Base-by-base conservation (phyloP, 2,113 vertebrate genomes). In the Zingel zingel region DNA sequence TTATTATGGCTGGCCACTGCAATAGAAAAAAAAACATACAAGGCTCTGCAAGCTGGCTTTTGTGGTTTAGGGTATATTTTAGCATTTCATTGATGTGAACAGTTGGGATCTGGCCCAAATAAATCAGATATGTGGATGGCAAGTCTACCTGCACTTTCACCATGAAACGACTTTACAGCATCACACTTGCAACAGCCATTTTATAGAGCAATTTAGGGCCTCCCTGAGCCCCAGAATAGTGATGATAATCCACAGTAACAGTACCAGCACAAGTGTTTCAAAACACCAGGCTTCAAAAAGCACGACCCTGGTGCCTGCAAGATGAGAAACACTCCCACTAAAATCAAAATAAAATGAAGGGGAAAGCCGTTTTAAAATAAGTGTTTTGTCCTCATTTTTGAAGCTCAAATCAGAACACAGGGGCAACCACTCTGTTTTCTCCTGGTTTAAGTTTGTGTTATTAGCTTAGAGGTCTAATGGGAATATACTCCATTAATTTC, bases 401-500 rank as follows among this genome's bases (percentile, higher is more conserved):
- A 43, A 65, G 56, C 50, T 74, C 61, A 81, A 70, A 76, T 88
- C 77, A 82, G 78, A 82, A 63, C 30, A 33, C 63, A 74, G 23
- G 54, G 64, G 76, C 33, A 77, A 81, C 78, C 69, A 53, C 15
- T 67, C 53, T 63, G 48, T 68, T 78, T 86, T 86, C 67, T 53
- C 23, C 71, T 74, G 53, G 48, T 79, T 85, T 81, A 15, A 85
- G 89, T 83, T 76, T 50, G 25, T 72, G 47, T 79, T 91, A 81
- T 87, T 92, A 88, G 88, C 84, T 86, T 62, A 81, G 80, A 79
- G 36, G 70, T 70, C 87, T 83, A 73, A 72, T 85, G 88, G 91
- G 90, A 93, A 88, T 76, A 66, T 67, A 74, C 84, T 86, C 92
- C 85, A 93, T 95, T 93, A 89, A 90, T 89, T 92, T 89, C 65